A percentile compares a stretch with the other conserved stretches of the same genome.
Conservation (phyloP, 1,140 invertebrate species). For the Oryzaephilus surinamensis region DNA sequence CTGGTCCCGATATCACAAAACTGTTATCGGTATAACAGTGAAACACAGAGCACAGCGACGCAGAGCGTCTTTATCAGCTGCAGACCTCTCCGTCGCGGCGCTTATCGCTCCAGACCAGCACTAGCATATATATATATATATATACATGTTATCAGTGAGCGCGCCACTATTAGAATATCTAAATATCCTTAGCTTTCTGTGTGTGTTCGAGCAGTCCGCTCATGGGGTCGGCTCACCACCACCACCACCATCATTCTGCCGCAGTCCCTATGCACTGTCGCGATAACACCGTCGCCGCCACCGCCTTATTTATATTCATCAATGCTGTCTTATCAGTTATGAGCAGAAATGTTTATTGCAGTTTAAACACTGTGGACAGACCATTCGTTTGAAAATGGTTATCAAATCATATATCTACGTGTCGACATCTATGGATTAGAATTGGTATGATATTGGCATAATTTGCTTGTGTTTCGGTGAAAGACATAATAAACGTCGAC, state of each 20-base stretch:
- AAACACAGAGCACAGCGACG: constrained; percentile 30
- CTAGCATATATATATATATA: no score
- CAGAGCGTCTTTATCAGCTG: constrained; percentile 31
- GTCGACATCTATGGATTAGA: no score
- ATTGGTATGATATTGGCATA: no score
- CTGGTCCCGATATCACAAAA: constrained; percentile 29
- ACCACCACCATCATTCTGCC: constrained; percentile 8
- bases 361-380: no score
- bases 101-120: constrained; percentile 33
- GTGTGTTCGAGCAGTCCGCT: constrained; percentile 23
- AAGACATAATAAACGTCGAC: no score
- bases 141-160: constrained; percentile 32
- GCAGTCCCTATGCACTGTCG: constrained; percentile 24
- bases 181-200: constrained; percentile 37
- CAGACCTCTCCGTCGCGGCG: constrained; percentile 29
- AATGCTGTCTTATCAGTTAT: constrained; percentile 36
- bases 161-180: constrained; percentile 39
- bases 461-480: no score
- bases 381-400: no score
- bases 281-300: constrained; percentile 29
- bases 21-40: constrained; percentile 23
- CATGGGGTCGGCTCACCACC: constrained; percentile 7
- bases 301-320: constrained; percentile 38
- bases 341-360: constrained; percentile 36
- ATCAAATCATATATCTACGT: no score